A percentile compares a stretch with the other conserved stretches of the same genome.
Conservation (phyloP, 2,888 invertebrate genomes). For the Phortica okadai region DNA sequence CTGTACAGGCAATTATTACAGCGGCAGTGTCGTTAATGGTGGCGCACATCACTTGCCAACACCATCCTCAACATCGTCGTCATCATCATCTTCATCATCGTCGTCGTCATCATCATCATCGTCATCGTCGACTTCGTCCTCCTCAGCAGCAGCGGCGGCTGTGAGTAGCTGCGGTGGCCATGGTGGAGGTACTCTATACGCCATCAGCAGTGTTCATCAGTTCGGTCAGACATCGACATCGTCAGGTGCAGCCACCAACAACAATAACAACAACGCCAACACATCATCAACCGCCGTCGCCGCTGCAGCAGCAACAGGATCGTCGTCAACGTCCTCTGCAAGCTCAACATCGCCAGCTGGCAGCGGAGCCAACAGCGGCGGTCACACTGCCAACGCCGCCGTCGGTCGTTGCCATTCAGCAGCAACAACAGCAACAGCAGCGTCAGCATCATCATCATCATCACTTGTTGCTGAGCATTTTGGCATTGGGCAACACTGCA, state of each 20-base stretch:
- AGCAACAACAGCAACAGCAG: slow-evolving; percentile 41
- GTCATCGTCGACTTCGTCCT: slow-evolving; percentile 35
- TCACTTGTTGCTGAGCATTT: slow-evolving; percentile 56
- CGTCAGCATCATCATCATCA: slow-evolving; percentile 42
- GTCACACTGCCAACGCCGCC: slow-evolving; percentile 52
- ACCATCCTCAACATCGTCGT: slow-evolving; percentile 27
- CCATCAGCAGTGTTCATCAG: slow-evolving; percentile 73
- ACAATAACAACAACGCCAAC: slow-evolving; percentile 48
- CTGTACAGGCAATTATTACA: slow-evolving; percentile 56
- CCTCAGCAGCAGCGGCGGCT: slow-evolving; percentile 44
- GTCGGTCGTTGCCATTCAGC: slow-evolving; percentile 26
- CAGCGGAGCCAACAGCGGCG: slow-evolving; percentile 47
- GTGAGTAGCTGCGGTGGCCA: slow-evolving; percentile 64
- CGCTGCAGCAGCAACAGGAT: slow-evolving; percentile 49
- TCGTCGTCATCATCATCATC: slow-evolving; percentile 38
- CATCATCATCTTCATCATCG: slow-evolving; percentile 28
- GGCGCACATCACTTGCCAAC: slow-evolving; percentile 5
- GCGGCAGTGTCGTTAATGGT: slow-evolving; percentile 10
- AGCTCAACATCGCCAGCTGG: slow-evolving; percentile 30
- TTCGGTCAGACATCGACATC: slow-evolving; percentile 64
- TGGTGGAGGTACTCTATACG: slow-evolving; percentile 74
- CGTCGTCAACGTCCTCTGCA: slow-evolving; percentile 48
- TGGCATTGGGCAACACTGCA: slow-evolving; percentile 56
- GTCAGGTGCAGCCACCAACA: slow-evolving; percentile 51
- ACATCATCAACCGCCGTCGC: slow-evolving; percentile 30